Evolutionary conservation across 2,888 invertebrate species (phyloP).

Genomic region (Mythimna impura): DNA sequence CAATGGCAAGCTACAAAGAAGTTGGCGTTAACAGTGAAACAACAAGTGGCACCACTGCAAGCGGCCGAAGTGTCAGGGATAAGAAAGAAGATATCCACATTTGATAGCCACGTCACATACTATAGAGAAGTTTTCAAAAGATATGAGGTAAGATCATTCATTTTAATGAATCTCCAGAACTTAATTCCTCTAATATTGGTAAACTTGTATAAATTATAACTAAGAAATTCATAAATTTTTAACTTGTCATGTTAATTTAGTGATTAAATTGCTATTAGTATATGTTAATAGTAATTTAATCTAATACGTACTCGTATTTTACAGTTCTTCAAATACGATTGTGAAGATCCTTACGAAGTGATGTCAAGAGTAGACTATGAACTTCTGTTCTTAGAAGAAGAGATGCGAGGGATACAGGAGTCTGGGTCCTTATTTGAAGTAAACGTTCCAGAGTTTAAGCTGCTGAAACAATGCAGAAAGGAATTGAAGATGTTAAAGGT

Average conservation of each 20-base stretch:
- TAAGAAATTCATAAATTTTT: too few species aligned
- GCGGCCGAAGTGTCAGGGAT: conserved; percentile 98
- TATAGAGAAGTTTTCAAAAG: conserved; percentile 97
- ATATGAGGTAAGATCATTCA: conserved; percentile 85
- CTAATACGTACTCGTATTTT: conserved; percentile 28
- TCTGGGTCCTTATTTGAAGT: conserved; percentile 98
- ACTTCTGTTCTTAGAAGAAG: conserved; percentile 94
- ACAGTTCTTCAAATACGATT: conserved; percentile 93
- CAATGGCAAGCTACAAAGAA: conserved; percentile 99
- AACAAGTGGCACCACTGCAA: conserved; percentile 98
- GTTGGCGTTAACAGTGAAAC: conserved; percentile 96
- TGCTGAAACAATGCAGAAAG: conserved; percentile 97
- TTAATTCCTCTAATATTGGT: too few species aligned
- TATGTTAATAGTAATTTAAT: too few species aligned
- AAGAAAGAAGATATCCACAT: conserved; percentile 95
- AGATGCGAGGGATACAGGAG: conserved; percentile 96
- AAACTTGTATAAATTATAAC: background rate
- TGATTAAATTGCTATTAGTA: too few species aligned
- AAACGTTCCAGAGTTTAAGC: conserved; percentile 97
- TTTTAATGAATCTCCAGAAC: background rate
- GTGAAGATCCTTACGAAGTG: conserved; percentile 93
- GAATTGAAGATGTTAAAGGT: conserved; percentile 97
- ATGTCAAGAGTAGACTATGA: conserved; percentile 95
- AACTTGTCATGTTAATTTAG: too few species aligned
- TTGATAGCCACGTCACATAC: conserved; percentile 95